These are phyloP conservation scores for Apodemia hepburni DNA, from an alignment of 2,888 invertebrate species.

Conservation along the genomic window DNA sequence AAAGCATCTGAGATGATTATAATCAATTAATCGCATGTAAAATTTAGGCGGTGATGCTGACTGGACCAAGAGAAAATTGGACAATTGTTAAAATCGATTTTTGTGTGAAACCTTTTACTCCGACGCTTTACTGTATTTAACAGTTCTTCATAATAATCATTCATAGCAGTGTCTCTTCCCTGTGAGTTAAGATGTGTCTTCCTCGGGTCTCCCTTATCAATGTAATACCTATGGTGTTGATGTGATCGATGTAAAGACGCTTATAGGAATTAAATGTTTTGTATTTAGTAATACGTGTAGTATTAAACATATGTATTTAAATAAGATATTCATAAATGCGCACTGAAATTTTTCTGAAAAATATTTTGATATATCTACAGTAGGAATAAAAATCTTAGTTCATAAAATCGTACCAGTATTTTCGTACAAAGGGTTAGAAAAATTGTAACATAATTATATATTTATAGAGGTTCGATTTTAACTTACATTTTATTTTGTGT, in stretches of 20 bases:
- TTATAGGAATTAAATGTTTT: conserved; percentile 52
- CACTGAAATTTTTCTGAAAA: conserved; percentile 3
- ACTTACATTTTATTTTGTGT: neutral
- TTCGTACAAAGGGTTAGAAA: neutral
- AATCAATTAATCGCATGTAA: neutral
- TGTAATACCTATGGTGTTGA: conserved; percentile 44
- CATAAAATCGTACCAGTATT: neutral
- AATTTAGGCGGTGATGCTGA: neutral
- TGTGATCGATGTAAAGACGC: conserved; percentile 75
- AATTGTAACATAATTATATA: neutral
- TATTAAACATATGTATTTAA: conserved; percentile 15
- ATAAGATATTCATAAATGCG: neutral
- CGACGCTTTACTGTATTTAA: neutral
- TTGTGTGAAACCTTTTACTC: no score
- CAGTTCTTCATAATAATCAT: neutral
- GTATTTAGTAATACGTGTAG: conserved; percentile 28
- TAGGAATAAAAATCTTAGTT: neutral
- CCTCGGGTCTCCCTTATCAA: conserved; percentile 47
- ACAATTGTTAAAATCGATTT: neutral
- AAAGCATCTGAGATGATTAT: no score
- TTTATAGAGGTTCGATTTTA: neutral
- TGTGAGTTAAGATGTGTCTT: conserved; percentile 39
- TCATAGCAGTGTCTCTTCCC: neutral
- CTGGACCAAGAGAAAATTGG: neutral
- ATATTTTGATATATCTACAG: neutral